These are phyloP conservation scores for Drosophila hydei DNA, from an alignment of 1,140 invertebrate genomes.

Conservation along the genomic window DNA sequence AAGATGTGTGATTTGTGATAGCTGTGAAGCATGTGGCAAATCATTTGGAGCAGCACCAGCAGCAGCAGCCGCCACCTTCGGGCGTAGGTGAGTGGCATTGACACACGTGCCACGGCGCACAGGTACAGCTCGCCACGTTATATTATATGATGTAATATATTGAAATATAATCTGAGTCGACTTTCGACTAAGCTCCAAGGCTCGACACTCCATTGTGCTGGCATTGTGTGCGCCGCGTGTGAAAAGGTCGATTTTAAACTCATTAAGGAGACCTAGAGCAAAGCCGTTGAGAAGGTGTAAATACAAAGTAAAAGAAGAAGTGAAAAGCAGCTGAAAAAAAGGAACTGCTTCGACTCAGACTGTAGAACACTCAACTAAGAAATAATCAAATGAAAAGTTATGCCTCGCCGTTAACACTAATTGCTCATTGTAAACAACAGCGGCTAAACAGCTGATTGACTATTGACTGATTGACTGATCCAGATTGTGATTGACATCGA, in stretches of 20 bases:
- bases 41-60: constrained; percentile 23
- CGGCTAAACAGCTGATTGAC: background rate
- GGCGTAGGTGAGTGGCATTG: constrained; percentile 12
- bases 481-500: background rate
- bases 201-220: constrained; percentile 7
- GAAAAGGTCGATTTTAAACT: constrained; percentile 34
- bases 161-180: constrained; percentile 67
- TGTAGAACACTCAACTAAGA: constrained; percentile 17
- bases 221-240: background rate
- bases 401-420: background rate
- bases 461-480: background rate
- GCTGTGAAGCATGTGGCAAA: constrained; percentile 53
- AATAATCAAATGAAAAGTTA: background rate
- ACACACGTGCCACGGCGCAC: constrained; percentile 14
- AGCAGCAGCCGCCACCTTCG: background rate
- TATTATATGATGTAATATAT: constrained; percentile 66
- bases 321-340: no score
- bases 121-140: background rate
- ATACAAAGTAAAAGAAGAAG: background rate
- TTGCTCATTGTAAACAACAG: background rate
- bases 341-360: no score
- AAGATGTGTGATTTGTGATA: constrained; percentile 59
- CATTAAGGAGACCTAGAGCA: constrained; percentile 27
- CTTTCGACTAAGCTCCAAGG: constrained; percentile 5
- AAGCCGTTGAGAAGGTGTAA: constrained; percentile 3